Evolutionary conservation across 2,113 vertebrate genomes (phyloP).

Genomic region (Thunnus maccoyii): DNA sequence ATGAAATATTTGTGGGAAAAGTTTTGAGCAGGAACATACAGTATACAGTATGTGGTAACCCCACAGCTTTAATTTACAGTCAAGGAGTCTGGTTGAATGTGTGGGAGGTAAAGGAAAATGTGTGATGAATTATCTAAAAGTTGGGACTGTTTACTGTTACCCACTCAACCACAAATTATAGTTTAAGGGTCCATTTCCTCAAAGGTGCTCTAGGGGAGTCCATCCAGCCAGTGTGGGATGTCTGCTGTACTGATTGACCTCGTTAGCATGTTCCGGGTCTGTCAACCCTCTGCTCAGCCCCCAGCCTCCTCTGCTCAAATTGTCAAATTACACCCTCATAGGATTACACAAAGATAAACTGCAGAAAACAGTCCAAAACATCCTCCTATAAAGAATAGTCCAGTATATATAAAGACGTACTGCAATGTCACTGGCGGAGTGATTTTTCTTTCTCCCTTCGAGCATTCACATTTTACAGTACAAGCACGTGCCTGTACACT

Average conservation of each 20-base stretch:
- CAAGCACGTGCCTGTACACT: conserved; percentile 9
- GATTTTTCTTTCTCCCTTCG: not conserved
- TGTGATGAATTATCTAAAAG: conserved; percentile 9
- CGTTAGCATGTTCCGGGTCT: conserved; percentile 27
- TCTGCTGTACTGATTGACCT: conserved; percentile 32
- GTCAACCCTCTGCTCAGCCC: conserved; percentile 11
- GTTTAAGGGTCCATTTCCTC: conserved; percentile 31
- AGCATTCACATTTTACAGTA: not conserved
- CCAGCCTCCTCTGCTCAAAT: conserved; percentile 10
- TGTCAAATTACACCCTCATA: conserved; percentile 4
- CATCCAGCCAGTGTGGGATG: conserved; percentile 9
- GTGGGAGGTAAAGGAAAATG: not conserved
- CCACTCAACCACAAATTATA: conserved; percentile 12
- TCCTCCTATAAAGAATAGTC: not conserved
- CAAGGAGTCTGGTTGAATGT: not conserved
- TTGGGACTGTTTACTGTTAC: not conserved
- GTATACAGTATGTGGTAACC: not conserved
- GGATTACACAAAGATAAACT: not conserved
- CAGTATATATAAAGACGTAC: not conserved
- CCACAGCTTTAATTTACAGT: not conserved
- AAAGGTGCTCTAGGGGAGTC: not conserved
- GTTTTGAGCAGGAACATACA: not conserved
- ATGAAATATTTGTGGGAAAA: not conserved
- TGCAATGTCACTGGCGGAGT: not conserved
- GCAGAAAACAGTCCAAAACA: conserved; percentile 1